Percentiles rank a stretch among this genome's conserved stretches.
Conservation (phyloP, 2,797 vertebrate species). For the Crocodylus rhombifer region DNA sequence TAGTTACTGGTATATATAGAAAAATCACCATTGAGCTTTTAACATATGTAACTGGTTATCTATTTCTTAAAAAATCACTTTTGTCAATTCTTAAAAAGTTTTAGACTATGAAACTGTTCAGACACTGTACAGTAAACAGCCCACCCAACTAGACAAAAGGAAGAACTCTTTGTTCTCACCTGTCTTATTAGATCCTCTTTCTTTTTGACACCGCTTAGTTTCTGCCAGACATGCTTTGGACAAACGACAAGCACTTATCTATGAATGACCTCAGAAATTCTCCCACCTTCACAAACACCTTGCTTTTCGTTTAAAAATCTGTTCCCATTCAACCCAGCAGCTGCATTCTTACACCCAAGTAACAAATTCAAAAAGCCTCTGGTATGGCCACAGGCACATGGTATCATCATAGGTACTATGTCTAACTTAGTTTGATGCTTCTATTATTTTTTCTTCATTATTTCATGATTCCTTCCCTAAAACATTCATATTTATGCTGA, state of each 20-base stretch:
- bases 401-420: neutral
- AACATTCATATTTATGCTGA: neutral
- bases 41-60: neutral
- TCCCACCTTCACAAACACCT: neutral
- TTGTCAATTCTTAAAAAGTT: neutral
- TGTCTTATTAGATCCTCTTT: neutral
- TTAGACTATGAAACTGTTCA: neutral
- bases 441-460: neutral
- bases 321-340: neutral
- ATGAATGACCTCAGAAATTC: neutral
- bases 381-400: neutral
- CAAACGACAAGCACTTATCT: neutral
- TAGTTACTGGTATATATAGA: neutral
- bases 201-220: neutral
- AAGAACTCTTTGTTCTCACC: neutral
- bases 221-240: neutral
- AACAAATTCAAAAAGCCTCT: neutral
- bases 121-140: neutral
- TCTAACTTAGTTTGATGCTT: neutral
- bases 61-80: neutral
- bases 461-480: neutral
- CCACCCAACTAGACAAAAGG: neutral
- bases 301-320: neutral
- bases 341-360: neutral
- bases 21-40: neutral